Evolutionary conservation across 2,888 invertebrate species (phyloP).

Genomic region (Cosmia trapezina): DNA sequence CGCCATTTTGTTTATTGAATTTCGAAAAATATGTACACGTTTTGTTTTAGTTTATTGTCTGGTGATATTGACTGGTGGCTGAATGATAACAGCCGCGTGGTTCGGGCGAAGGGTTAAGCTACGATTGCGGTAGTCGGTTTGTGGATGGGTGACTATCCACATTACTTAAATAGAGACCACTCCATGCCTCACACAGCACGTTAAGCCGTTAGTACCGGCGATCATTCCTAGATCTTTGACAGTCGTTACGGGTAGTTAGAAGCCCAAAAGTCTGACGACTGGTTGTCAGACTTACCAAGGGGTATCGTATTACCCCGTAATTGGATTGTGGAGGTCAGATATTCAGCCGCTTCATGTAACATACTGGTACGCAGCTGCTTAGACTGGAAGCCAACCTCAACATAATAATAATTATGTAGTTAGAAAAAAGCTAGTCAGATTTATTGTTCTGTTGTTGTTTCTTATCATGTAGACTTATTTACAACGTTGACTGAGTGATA

Average conservation of each 20-base stretch:
- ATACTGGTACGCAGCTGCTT: background rate
- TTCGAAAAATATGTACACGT: constrained; percentile 29
- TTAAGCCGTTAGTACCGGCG: background rate
- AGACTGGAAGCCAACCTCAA: background rate
- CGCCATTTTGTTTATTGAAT: constrained; percentile 64
- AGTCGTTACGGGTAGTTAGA: background rate
- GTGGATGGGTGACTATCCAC: background rate
- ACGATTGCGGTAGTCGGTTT: background rate
- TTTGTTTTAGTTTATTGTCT: constrained; percentile 18
- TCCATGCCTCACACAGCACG: no score
- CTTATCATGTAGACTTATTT: background rate
- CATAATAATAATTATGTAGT: background rate
- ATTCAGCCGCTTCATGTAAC: background rate
- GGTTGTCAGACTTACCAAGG: background rate
- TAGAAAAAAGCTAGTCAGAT: background rate
- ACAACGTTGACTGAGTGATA: background rate
- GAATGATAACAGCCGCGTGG: background rate
- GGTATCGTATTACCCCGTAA: background rate
- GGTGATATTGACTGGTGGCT: no score
- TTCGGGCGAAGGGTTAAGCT: background rate
- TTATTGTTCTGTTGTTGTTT: background rate
- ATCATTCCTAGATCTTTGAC: background rate
- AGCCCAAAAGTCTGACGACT: background rate
- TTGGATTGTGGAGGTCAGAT: background rate
- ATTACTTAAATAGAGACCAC: background rate